phyloP scores from a whole-genome alignment of 2,797 vertebrate species.

The Phataginus tetradactyla region DNA sequence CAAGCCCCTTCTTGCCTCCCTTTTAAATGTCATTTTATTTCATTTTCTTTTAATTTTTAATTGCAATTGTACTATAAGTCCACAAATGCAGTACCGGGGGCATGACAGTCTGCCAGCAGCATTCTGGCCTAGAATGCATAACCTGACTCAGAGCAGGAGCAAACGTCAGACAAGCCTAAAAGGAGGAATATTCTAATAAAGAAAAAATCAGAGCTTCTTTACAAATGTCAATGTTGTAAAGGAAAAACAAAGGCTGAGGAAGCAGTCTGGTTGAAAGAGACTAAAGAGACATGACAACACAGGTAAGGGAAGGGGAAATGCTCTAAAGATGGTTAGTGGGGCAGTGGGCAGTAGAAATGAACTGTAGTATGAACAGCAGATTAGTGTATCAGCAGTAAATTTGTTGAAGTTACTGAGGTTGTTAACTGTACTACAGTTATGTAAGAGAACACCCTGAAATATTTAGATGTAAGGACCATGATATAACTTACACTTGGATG shows the following conservation, averaged over 20 bases:
- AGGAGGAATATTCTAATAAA: neutral
- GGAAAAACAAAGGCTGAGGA: neutral
- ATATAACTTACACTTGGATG: neutral
- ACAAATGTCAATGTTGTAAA: neutral
- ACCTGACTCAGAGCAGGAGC: neutral
- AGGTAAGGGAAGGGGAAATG: neutral
- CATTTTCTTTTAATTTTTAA: neutral
- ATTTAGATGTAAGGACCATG: neutral
- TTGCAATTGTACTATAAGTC: neutral
- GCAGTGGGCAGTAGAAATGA: neutral
- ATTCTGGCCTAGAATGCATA: neutral
- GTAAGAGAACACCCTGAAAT: neutral
- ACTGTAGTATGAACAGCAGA: neutral
- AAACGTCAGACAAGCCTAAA: neutral
- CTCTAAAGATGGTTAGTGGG: neutral
- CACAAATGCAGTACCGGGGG: neutral
- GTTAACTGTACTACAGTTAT: neutral
- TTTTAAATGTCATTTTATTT: neutral
- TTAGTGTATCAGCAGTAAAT: accelerated
- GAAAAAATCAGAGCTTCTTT: neutral
- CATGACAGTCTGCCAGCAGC: accelerated
- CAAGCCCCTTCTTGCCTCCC: neutral
- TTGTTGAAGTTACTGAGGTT: neutral
- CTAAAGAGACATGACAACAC: neutral
- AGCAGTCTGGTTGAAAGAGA: neutral